Evolutionary conservation across 1,140 invertebrate species (phyloP), one percentile per base, ranked within the genome.

Genomic region (Octopus bimaculoides): DNA sequence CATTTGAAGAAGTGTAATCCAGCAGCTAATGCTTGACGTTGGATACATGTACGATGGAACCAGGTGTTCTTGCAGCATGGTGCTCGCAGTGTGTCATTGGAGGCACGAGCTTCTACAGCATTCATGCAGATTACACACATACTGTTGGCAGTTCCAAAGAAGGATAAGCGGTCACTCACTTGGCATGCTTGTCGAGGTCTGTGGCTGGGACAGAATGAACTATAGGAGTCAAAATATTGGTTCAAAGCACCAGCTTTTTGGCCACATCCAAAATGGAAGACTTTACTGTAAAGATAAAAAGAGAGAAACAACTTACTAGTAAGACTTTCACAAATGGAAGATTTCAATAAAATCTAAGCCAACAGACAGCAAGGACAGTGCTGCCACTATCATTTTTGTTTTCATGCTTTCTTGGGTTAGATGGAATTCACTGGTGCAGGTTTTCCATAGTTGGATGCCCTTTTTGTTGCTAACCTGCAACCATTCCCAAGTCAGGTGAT

Each of bases 1-100:
- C 93, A 94, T 83, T 93, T 93, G 85, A 94, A 94, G 85, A 93
- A 94, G 84, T 94, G 92, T 14, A 88, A 80, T 0, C 93, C 93
- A 69, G 93, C 92, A 88, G 91, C 93, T 41, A 91, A 81, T 4
- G 93, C 93, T 80, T 93, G 89, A 89, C 90, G 91, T 92, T 93
- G 85, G 79, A 94, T 89, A 89, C 93, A 93, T 53, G 82, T 83
- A 71, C 92, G 87, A 87, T 93, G 93, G 85, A 93, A 93, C 91
- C 91, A 93, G 7, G 92, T 90, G 83, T 92, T 91, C 79, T 91
- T 92, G 84, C 93, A 94, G 86, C 93, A 94, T 0, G 93, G 92
- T n/a, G 92, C 90, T 89, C 92, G 91, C 12, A 93, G 81, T 5
- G 91, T 92, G 55, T 87, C 80, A 71, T 88, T 84, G 41, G 83